phyloP scores from a whole-genome alignment of 2,797 vertebrate species.

The Tolypeutes matacus region DNA sequence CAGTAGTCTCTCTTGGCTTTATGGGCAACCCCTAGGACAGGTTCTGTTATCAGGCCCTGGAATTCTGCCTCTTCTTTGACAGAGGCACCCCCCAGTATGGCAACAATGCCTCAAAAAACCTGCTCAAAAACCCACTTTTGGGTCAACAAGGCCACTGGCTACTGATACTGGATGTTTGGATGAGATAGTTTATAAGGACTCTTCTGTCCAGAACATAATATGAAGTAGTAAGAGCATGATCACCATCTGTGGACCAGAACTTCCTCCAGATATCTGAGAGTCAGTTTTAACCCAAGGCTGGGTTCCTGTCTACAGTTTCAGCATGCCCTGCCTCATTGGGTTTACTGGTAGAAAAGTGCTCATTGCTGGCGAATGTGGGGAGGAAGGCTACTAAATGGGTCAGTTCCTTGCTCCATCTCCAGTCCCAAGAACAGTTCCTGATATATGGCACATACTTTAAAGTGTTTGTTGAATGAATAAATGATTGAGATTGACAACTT shows the following conservation, averaged over 20 bases:
- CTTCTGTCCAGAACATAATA: background rate
- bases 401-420: background rate
- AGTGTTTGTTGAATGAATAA: background rate
- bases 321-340: no score
- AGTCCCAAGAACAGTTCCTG: background rate
- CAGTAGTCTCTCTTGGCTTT: background rate
- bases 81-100: background rate
- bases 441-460: background rate
- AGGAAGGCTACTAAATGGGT: no score
- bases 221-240: background rate
- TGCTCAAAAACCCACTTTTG: no score
- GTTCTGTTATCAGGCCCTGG: no score
- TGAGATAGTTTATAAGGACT: background rate
- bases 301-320: background rate
- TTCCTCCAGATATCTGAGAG: background rate
- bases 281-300: background rate
- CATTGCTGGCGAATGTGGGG: background rate
- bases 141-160: fast-evolving
- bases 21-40: background rate
- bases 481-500: background rate
- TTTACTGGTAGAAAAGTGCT: background rate
- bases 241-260: background rate
- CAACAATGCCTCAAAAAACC: background rate
- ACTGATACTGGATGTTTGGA: background rate
- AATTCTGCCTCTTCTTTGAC: background rate